A percentile compares a stretch with the other conserved stretches of the same genome.
These are phyloP conservation scores for Protosalanx chinensis DNA, from an alignment of 2,797 vertebrate genomes.

Conservation along the genomic window DNA sequence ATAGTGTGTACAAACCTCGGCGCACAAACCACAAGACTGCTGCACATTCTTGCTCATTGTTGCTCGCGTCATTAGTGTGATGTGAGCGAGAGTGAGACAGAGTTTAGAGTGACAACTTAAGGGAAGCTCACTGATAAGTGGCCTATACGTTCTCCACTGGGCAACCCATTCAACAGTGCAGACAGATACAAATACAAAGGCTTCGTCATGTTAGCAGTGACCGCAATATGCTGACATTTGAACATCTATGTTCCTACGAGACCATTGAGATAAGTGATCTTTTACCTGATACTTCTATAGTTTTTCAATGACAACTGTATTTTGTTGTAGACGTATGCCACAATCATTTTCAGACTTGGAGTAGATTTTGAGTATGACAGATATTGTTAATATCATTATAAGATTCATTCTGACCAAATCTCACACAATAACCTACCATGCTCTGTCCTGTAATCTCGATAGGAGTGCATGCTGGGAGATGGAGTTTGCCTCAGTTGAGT, in stretches of 20 bases:
- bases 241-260: constrained; percentile 20
- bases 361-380: constrained; percentile 10
- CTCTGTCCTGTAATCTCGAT: constrained; percentile 64
- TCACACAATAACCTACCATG: constrained; percentile 68
- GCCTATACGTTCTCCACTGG: constrained; percentile 31
- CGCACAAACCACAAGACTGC: too few relatives aligned
- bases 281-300: not conserved
- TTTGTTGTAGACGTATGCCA: too few relatives aligned
- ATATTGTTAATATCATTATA: too few relatives aligned
- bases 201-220: constrained; percentile 33
- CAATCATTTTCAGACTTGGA: too few relatives aligned
- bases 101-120: not conserved
- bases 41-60: too few relatives aligned
- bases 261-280: constrained; percentile 2
- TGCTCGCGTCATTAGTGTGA: not conserved
- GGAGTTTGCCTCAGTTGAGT: constrained; percentile 59
- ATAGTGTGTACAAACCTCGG: not conserved
- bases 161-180: constrained; percentile 32
- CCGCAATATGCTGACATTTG: constrained; percentile 35
- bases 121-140: constrained; percentile 15
- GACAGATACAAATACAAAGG: constrained; percentile 35
- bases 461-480: constrained; percentile 59
- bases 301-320: too few relatives aligned
- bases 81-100: constrained; percentile 8
- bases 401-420: not conserved